Evolutionary conservation across 2,888 invertebrate species (phyloP).

Genomic region (Thereva unica): DNA sequence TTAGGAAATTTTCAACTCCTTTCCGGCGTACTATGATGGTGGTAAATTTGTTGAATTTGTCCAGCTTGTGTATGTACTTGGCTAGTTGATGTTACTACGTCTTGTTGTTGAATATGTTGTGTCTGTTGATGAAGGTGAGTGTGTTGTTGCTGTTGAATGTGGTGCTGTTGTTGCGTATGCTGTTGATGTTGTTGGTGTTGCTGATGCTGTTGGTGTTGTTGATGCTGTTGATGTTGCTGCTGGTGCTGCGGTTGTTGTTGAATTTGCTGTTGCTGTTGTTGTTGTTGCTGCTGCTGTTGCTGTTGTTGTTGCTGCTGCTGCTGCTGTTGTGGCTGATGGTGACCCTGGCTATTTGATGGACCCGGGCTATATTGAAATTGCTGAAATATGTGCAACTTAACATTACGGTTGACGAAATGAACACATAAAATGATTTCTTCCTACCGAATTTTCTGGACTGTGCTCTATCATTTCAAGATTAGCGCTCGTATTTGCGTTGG

Average conservation of each 20-base stretch:
- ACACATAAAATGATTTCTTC: conserved; percentile 20
- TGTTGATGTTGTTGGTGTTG: conserved; percentile 53
- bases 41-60: conserved; percentile 57
- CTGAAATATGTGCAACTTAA: conserved; percentile 58
- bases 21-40: conserved; percentile 57
- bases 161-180: conserved; percentile 54
- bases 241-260: conserved; percentile 46
- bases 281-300: conserved; percentile 54
- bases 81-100: conserved; percentile 31
- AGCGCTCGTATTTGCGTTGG: conserved; percentile 54
- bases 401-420: conserved; percentile 24
- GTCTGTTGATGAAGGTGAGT: conserved; percentile 46
- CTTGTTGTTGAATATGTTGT: conserved; percentile 41
- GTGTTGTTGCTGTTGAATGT: conserved; percentile 51
- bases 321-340: conserved; percentile 43
- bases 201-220: conserved; percentile 48
- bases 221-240: conserved; percentile 44
- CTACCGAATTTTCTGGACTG: conserved; percentile 59
- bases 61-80: conserved; percentile 43
- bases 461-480: conserved; percentile 58
- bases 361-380: conserved; percentile 58
- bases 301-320: conserved; percentile 47
- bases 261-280: conserved; percentile 46
- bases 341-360: conserved; percentile 42
- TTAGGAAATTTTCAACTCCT: conserved; percentile 54